Evolutionary conservation across 2,888 invertebrate genomes (phyloP).

Genomic region (Cryptocephalus primarius): DNA sequence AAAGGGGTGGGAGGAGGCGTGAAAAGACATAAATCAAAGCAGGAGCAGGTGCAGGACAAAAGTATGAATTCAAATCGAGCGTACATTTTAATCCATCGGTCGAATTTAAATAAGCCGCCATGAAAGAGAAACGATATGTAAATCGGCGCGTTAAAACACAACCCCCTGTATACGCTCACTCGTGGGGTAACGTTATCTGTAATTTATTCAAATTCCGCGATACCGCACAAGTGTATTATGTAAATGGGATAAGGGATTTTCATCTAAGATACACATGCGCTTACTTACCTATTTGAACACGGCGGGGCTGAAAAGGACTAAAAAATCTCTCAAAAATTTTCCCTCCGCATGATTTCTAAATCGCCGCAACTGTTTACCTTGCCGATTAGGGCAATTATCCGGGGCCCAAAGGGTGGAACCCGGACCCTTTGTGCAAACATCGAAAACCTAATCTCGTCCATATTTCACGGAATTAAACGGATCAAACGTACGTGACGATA

Average conservation of each 20-base stretch:
- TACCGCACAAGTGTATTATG: no score
- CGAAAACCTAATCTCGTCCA: conserved; percentile 4
- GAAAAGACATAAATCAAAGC: background rate
- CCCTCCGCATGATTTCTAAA: background rate
- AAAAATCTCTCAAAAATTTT: background rate
- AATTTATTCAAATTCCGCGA: no score
- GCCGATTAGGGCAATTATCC: conserved; percentile 10
- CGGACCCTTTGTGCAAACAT: background rate
- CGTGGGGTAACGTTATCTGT: background rate
- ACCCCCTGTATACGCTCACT: no score
- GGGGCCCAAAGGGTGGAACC: background rate
- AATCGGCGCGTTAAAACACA: background rate
- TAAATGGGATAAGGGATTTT: no score
- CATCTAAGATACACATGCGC: no score
- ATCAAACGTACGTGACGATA: conserved; percentile 1
- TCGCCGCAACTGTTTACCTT: conserved; percentile 6
- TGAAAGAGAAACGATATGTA: background rate
- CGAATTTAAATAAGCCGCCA: background rate
- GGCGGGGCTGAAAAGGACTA: no score
- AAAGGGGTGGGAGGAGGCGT: no score
- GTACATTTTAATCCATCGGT: background rate
- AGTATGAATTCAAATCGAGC: background rate
- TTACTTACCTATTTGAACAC: no score
- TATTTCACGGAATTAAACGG: conserved; percentile 7
- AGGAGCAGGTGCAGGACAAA: background rate